Evolutionary conservation across 35 echinoderm and acorn worm species (phyloP).

Genomic region (Amphiura filiformis): DNA sequence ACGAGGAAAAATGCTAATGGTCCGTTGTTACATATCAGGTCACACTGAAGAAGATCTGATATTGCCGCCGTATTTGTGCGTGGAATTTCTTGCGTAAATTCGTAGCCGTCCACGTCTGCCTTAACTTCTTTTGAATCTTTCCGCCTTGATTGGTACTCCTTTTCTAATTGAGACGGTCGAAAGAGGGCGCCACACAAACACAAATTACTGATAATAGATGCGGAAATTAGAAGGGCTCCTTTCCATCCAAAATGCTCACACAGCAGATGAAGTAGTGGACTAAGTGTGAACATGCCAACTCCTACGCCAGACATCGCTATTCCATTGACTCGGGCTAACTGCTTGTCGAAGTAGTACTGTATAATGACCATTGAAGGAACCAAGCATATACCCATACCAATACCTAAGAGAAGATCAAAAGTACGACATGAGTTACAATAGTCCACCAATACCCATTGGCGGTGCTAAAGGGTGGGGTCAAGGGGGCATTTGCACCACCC

Average conservation of each 20-base stretch:
- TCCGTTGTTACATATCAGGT: neutral
- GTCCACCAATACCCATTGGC: too few relatives aligned
- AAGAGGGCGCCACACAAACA: slow-evolving; percentile 22
- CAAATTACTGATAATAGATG: slow-evolving; percentile 4
- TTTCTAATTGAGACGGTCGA: neutral
- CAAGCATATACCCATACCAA: slow-evolving; percentile 44
- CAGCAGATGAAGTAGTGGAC: slow-evolving; percentile 33
- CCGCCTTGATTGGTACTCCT: slow-evolving; percentile 3
- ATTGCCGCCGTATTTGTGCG: neutral
- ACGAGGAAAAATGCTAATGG: neutral
- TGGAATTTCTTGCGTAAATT: neutral
- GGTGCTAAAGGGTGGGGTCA: too few relatives aligned
- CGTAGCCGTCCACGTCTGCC: neutral
- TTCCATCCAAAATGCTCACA: slow-evolving; percentile 46
- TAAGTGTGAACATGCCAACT: slow-evolving; percentile 45
- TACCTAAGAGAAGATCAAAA: slow-evolving; percentile 20
- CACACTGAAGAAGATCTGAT: neutral
- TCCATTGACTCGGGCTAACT: slow-evolving; percentile 51
- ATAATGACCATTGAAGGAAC: slow-evolving; percentile 42
- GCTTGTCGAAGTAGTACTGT: slow-evolving; percentile 43
- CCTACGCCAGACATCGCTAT: slow-evolving; percentile 55
- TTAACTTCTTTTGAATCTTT: neutral
- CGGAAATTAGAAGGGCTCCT: slow-evolving; percentile 50
- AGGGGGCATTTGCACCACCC: too few relatives aligned
- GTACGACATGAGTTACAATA: too few relatives aligned